Evolutionary conservation across 2,888 invertebrate species (phyloP).

Genomic region (Polydrusus pterygomalis): DNA sequence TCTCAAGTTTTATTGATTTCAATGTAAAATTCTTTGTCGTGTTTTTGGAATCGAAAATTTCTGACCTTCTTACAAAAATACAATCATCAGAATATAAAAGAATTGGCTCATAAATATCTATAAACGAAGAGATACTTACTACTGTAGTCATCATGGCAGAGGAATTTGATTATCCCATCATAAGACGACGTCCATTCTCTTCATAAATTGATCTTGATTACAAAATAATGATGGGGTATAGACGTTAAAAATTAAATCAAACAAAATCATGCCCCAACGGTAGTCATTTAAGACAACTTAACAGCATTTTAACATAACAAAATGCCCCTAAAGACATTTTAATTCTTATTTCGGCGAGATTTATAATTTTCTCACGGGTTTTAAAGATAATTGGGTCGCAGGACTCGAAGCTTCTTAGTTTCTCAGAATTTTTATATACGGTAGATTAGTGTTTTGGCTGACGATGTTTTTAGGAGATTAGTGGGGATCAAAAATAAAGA

Average conservation of each 20-base stretch:
- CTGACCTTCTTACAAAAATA: background rate
- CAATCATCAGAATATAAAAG: too few species aligned
- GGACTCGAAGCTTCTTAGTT: conserved; percentile 28
- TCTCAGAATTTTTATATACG: conserved; percentile 27
- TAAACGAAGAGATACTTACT: too few species aligned
- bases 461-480: background rate
- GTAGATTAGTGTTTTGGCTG: conserved; percentile 28
- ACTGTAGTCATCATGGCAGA: too few species aligned
- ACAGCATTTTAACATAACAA: conserved; percentile 20
- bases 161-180: background rate
- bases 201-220: conserved; percentile 41
- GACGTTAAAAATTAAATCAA: conserved; percentile 31
- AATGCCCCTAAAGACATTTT: conserved; percentile 49
- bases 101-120: too few species aligned
- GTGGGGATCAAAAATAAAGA: background rate
- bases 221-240: conserved; percentile 45
- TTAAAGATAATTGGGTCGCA: conserved; percentile 31
- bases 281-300: conserved; percentile 52
- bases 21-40: background rate
- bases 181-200: background rate
- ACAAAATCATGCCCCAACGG: conserved; percentile 36
- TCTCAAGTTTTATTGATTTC: conserved; percentile 7
- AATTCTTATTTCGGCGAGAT: conserved; percentile 30
- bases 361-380: conserved; percentile 23
- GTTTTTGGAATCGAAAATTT: background rate